These are phyloP conservation scores for Spatula clypeata DNA, from an alignment of 2,797 vertebrate species.

Conservation along the genomic window DNA sequence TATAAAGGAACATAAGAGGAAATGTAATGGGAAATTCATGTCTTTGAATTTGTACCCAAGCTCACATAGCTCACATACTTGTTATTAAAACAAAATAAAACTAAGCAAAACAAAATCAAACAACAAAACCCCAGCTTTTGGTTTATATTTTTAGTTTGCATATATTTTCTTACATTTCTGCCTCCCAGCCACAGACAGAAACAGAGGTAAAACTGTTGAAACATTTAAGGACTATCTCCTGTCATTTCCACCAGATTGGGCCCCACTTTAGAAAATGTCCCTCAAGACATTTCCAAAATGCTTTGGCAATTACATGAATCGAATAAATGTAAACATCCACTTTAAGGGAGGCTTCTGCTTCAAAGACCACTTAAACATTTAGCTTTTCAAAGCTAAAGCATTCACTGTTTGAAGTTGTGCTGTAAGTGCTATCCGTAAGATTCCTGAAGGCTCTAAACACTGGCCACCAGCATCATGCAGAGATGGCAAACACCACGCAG, in stretches of 20 bases:
- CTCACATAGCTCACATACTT: neutral
- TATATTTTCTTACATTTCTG: neutral
- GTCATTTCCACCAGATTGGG: neutral
- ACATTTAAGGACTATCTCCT: neutral
- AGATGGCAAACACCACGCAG: neutral
- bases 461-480: neutral
- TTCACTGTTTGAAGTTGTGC: conserved; percentile 2
- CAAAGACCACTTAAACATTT: conserved; percentile 10
- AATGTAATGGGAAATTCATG: neutral
- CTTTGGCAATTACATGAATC: neutral
- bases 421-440: neutral
- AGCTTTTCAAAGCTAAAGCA: neutral
- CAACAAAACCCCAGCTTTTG: no score
- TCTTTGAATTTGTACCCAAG: neutral
- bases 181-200: neutral
- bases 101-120: no score
- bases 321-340: neutral
- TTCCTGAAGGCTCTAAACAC: conserved; percentile 7
- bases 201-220: neutral
- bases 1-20: neutral
- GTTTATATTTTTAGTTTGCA: neutral
- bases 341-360: neutral
- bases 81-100: neutral
- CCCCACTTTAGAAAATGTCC: neutral
- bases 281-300: neutral